Evolutionary conservation across 2,113 vertebrate species (phyloP), one percentile per base, ranked within the genome.

Genomic region (Mobula birostris): DNA sequence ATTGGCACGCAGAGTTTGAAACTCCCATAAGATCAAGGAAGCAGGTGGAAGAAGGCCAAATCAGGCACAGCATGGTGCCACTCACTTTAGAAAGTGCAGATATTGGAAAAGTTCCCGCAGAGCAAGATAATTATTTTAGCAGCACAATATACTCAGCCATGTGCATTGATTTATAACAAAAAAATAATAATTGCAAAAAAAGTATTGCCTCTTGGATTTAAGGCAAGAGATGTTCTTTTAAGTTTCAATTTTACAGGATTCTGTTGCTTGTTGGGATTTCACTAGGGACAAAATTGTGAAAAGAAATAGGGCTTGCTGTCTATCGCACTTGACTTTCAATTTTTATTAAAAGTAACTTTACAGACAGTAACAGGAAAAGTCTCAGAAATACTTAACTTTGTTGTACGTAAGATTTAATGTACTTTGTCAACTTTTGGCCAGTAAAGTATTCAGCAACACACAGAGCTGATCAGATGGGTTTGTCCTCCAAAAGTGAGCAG

Each of bases 21-120:
- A 74, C 91, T 93, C 66, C 91, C 91, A 74, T 48, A 93, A 76
- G 36, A 66, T 66, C 85, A 90, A 32, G 61, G 61, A 90, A 90
- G 15, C 85, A 90, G 61, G 61, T 90, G 85, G 85, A 90, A 66
- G 58, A 90, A 68, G n/a, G 85, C 61, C 61, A 90, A 90, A 17
- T 63, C 85, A 90, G 61, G 85, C 85, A 90, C 85, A 90, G 85
- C 85, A 90, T 32, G 85, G n/a, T 1, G 7, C 61, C 29, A 90
- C 32, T 90, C 29, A 66, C 61, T 90, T 68, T 90, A 32, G 85
- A 68, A 93, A 93, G 70, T 74, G 32, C 68, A 74, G 40, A 76
- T 48, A 93, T 56, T 93, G 70, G 91, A 76, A 93, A 93, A 93
- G 36, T 63, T 76, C 91, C 91, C 70, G 40, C 68, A 48, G 91